Evolutionary conservation across 2,888 invertebrate species (phyloP).

Genomic region (Chrysodeixis includens): DNA sequence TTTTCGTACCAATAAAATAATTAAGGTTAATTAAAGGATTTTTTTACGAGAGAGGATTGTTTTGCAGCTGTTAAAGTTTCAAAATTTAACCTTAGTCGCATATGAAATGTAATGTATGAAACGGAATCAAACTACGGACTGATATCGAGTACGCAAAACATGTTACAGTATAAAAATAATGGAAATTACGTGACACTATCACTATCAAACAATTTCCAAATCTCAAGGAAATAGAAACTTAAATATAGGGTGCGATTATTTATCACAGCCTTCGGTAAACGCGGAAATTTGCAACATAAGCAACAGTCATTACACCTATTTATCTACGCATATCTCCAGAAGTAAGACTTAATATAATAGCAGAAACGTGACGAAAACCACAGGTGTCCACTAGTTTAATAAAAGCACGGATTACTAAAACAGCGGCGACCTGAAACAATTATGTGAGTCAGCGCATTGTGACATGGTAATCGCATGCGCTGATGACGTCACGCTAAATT

Average conservation of each 20-base stretch:
- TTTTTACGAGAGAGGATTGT: neutral
- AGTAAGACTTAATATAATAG: neutral
- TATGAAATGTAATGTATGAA: neutral
- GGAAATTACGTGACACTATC: too few species aligned
- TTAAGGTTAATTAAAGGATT: neutral
- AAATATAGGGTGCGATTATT: neutral
- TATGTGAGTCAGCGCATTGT: constrained; percentile 61
- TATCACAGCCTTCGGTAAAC: neutral
- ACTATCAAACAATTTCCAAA: neutral
- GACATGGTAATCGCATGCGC: constrained; percentile 54
- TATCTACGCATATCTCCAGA: neutral
- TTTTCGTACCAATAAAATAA: neutral
- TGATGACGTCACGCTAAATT: constrained; percentile 62
- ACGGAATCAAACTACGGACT: neutral
- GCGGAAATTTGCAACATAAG: neutral
- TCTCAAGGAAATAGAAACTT: neutral
- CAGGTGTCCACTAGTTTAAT: constrained; percentile 50
- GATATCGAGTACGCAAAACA: too few species aligned
- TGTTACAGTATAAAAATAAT: too few species aligned
- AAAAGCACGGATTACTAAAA: constrained; percentile 54
- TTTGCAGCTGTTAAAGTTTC: neutral
- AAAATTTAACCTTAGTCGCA: neutral
- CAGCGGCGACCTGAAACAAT: constrained; percentile 56
- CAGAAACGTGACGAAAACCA: constrained; percentile 39
- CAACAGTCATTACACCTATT: neutral